Evolutionary conservation across 2,113 vertebrate genomes (phyloP).

Genomic region (Centropus bengalensis): DNA sequence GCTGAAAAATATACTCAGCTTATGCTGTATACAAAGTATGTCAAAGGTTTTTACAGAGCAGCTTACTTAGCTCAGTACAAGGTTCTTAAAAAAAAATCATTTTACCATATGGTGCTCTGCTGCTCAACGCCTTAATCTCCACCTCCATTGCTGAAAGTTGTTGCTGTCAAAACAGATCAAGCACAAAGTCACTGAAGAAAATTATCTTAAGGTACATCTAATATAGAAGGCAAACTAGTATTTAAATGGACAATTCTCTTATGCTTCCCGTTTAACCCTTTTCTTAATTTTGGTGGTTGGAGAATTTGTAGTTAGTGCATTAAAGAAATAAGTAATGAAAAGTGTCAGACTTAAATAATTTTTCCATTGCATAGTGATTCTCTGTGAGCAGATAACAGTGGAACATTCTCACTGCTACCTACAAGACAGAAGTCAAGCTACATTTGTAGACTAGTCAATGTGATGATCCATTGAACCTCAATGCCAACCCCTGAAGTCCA

Average conservation of each 20-base stretch:
- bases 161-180: constrained; percentile 18
- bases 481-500: background rate
- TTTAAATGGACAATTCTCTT: background rate
- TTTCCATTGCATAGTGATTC: background rate
- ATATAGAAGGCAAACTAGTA: background rate
- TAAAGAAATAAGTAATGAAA: background rate
- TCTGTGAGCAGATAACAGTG: background rate
- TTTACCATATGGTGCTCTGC: background rate
- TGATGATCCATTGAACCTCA: background rate
- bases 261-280: background rate
- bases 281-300: background rate
- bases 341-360: background rate
- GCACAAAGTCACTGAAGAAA: background rate
- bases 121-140: background rate
- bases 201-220: background rate
- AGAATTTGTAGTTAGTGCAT: background rate
- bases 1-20: background rate
- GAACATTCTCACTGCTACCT: background rate
- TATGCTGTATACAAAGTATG: background rate
- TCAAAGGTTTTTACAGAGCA: background rate
- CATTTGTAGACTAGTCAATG: background rate
- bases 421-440: background rate
- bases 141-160: background rate
- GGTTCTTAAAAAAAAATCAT: background rate
- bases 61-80: background rate